Evolutionary conservation across 2,113 vertebrate genomes (phyloP), one percentile per base, ranked within the genome.

Genomic region (Prinia subflava): DNA sequence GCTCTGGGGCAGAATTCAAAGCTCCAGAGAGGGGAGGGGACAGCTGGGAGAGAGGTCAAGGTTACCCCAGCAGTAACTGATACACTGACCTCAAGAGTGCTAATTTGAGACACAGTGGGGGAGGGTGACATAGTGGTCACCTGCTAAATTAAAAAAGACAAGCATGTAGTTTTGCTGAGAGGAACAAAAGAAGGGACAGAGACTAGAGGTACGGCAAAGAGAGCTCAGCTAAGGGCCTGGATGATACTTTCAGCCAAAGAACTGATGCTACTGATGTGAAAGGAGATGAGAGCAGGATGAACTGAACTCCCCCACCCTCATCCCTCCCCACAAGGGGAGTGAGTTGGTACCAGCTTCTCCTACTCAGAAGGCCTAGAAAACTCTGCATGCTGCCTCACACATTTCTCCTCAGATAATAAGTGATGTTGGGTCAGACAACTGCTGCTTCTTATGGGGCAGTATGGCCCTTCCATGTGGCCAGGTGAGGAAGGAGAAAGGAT

Each of bases 21-120:
- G 68, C 80, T 70, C 68, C 76, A 75, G 47, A 64, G 67, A 84
- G 13, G 41, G 50, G 39, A 39, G 39, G n/a, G 62, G 92, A 94
- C 91, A 96, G 87, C 94, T 96, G 91, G 65, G 88, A 95, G 65
- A 93, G 73, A 91, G 67, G 85, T 95, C 95, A 96, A 95, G 92
- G 95, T 96, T 96, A 93, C 33, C 31, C n/a, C 74, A 80, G 80
- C 64, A 74, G 92, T 94, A 96, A 96, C 75, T 81, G 95, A 96
- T 96, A 96, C 70, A 53, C 30, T 52, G 86, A 93, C 89, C 94
- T 93, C 87, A 90, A 79, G 83, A 94, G 86, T 31, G 88, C 93
- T 97, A 96, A 97, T 95, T 83, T 92, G 90, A 96, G 95, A 94
- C 31, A 92, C 88, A 78, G 19, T 64, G 89, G 60, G 76, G 90